Base-by-base conservation (phyloP, 2,888 invertebrate species). In the Volucella bombylans region DNA sequence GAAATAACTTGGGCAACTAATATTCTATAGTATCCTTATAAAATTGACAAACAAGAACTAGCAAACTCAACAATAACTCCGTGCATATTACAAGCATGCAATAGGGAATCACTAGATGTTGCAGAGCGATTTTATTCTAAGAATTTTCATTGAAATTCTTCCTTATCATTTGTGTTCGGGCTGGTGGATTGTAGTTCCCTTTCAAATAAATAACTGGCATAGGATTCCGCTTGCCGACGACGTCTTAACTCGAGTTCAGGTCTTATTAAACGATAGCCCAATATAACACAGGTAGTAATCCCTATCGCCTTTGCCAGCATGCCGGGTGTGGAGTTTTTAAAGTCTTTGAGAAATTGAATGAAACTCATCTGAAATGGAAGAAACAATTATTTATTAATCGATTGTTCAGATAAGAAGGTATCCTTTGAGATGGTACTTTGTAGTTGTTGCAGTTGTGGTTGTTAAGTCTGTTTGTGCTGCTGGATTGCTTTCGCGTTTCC, bases 161-260 rank as follows among this genome's bases (percentile, higher is more conserved):
- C 73, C 52, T 71, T 68, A 69, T 83, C 73, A 65, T 71, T 68
- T 47, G n/a, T 52, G n/a, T 64, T 39, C 14, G 65, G 38, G 23
- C 12, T 31, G 45, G 43, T 73, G 57, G 65, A 65, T 38, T 74
- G 59, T 43, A 74, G 65, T 74, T 91, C 91, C 80, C 88, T 88
- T 81, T 91, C 88, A 86, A 88, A 92, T 80, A 91, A 87, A 79
- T 87, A 91, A 79, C 91, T 89, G 43, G 91, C 91, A 87, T 87
- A 89, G 85, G 88, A 81, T 87, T 91, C 90, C 62, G 91, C 89
- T 62, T 91, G 88, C 67, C 87, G 73, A 39, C 89, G 90, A 64
- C 87, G 89, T 67, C 88, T 87, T 77, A 86, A 86, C 6, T 88
- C 88, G 39, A 89, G 43, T 77, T 87, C 71, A 15, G 91, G 92